These are phyloP conservation scores for Toxostoma redivivum DNA, from an alignment of 2,113 vertebrate species.

Conservation along the genomic window DNA sequence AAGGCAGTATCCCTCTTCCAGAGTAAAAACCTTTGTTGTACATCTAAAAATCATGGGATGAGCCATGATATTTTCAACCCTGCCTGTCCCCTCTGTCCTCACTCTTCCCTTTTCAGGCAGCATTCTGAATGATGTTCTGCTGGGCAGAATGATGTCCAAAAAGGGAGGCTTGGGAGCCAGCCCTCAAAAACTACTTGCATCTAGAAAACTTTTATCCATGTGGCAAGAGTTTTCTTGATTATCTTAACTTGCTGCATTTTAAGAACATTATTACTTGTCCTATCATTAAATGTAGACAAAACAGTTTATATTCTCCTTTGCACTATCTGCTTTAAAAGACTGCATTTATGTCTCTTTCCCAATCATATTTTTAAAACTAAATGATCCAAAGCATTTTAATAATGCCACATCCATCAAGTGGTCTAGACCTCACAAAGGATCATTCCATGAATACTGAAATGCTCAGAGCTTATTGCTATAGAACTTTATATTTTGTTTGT, in stretches of 20 bases:
- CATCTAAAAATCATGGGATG: neutral
- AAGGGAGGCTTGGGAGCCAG: neutral
- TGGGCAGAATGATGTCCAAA: neutral
- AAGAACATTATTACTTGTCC: constrained; percentile 19
- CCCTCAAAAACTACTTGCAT: neutral
- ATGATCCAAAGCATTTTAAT: constrained; percentile 53
- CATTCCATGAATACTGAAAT: constrained; percentile 5
- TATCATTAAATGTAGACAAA: constrained; percentile 6
- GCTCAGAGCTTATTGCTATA: neutral
- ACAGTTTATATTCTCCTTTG: constrained; percentile 8
- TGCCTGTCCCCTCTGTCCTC: neutral
- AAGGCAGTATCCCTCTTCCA: neutral
- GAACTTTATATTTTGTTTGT: neutral
- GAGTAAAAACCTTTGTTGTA: neutral
- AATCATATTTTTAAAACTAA: constrained; percentile 28
- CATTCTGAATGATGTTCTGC: neutral
- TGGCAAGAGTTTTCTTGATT: neutral
- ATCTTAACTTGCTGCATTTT: constrained; percentile 1
- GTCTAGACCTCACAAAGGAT: neutral
- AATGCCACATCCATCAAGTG: constrained; percentile 45
- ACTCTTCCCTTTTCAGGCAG: neutral
- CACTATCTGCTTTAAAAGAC: neutral
- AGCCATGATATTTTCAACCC: neutral
- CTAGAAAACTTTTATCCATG: neutral
- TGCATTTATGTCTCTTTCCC: constrained; percentile 4